phyloP scores from a whole-genome alignment of 2,888 invertebrate genomes.

The Drosophila pseudotalamancana region DNA sequence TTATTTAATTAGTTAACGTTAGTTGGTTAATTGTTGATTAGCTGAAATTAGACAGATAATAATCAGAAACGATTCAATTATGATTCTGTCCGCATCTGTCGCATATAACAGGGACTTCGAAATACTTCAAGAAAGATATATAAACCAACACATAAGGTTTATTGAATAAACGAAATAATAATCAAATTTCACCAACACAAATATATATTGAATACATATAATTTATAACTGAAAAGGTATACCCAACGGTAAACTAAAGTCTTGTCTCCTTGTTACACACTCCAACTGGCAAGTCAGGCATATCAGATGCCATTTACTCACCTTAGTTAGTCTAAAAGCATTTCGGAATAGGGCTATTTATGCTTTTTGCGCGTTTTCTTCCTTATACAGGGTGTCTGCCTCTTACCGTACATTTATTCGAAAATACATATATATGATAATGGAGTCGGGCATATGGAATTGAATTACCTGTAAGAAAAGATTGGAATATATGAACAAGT shows the following conservation, averaged over 20 bases:
- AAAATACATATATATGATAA: conserved; percentile 36
- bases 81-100: no score
- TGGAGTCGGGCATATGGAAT: conserved; percentile 10
- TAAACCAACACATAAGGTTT: background rate
- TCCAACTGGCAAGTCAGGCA: conserved; percentile 6
- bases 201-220: background rate
- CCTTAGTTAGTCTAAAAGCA: conserved; percentile 27
- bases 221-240: background rate
- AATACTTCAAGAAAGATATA: background rate
- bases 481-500: background rate
- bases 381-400: conserved; percentile 45
- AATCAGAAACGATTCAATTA: conserved; percentile 16
- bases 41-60: conserved; percentile 31
- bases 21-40: conserved; percentile 42
- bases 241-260: background rate
- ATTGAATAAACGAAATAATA: background rate
- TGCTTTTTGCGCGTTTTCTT: conserved; percentile 55
- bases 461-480: conserved; percentile 26
- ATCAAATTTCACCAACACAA: background rate
- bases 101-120: no score
- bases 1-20: conserved; percentile 31
- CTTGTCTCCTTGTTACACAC: conserved; percentile 3
- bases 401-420: conserved; percentile 63
- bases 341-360: conserved; percentile 39
- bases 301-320: conserved; percentile 18